A percentile compares a stretch with the other conserved stretches of the same genome.
phyloP scores from a whole-genome alignment of 2,888 invertebrate genomes.

The Polylopha cassiicola region DNA sequence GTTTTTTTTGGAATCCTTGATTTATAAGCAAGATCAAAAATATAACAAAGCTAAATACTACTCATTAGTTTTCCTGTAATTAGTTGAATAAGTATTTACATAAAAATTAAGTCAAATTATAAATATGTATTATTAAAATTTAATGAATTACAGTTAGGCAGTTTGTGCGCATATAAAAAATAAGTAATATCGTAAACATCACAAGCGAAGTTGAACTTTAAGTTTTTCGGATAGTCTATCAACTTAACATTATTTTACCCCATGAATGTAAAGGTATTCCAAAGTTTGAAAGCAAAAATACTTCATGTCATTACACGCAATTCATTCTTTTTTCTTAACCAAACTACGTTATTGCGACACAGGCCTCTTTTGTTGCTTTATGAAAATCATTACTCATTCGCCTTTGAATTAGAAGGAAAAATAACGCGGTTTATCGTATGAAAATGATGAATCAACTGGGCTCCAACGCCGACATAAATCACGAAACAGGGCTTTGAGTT shows the following conservation, averaged over 20 bases:
- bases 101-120: too few relatives aligned
- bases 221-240: too few relatives aligned
- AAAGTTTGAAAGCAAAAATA: slow-evolving; percentile 5
- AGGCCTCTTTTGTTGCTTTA: slow-evolving; percentile 19
- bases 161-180: too few relatives aligned
- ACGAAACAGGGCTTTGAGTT: slow-evolving; percentile 34
- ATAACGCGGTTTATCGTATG: slow-evolving; percentile 44
- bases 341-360: slow-evolving; percentile 9
- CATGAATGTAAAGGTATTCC: slow-evolving; percentile 1
- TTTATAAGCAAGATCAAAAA: too few relatives aligned
- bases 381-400: slow-evolving; percentile 39
- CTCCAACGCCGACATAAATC: slow-evolving; percentile 36
- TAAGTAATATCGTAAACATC: too few relatives aligned
- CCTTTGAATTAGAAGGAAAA: slow-evolving; percentile 39
- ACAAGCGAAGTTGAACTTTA: too few relatives aligned
- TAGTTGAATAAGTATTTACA: too few relatives aligned
- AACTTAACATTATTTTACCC: slow-evolving; percentile 5
- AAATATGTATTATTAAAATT: too few relatives aligned
- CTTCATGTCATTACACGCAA: slow-evolving; percentile 2
- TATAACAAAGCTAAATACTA: too few relatives aligned
- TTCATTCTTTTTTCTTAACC: background rate
- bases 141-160: too few relatives aligned
- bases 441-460: slow-evolving; percentile 47
- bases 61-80: too few relatives aligned
- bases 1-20: too few relatives aligned